These are phyloP conservation scores for Oplegnathus fasciatus DNA, from an alignment of 2,113 vertebrate species.

Conservation along the genomic window DNA sequence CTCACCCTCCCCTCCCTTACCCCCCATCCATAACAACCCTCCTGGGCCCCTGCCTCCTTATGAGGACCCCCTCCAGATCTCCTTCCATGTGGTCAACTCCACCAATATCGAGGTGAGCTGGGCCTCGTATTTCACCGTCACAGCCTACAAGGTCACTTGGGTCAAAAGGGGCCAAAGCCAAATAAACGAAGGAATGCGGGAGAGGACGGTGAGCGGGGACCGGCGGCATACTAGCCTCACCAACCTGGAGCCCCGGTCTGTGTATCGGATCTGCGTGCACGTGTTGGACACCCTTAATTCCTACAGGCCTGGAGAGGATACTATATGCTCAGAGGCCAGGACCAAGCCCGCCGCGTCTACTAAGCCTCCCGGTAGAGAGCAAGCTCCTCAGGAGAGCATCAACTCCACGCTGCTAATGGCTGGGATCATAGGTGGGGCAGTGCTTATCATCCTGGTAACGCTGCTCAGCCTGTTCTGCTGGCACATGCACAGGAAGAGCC, in stretches of 20 bases:
- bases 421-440: slow-evolving; percentile 93
- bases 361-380: slow-evolving; percentile 90
- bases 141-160: slow-evolving; percentile 96
- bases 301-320: slow-evolving; percentile 92
- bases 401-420: slow-evolving; percentile 95
- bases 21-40: slow-evolving; percentile 84
- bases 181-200: slow-evolving; percentile 92
- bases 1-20: slow-evolving; percentile 75
- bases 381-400: slow-evolving; percentile 90
- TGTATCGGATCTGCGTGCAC: slow-evolving; percentile 95
- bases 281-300: slow-evolving; percentile 93
- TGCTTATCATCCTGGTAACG: slow-evolving; percentile 92
- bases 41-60: slow-evolving; percentile 86
- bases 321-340: slow-evolving; percentile 87
- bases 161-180: slow-evolving; percentile 96
- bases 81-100: slow-evolving; percentile 92
- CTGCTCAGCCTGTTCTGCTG: slow-evolving; percentile 96
- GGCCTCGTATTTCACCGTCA: slow-evolving; percentile 92
- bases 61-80: slow-evolving; percentile 91
- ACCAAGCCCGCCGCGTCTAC: slow-evolving; percentile 89
- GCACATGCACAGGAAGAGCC: slow-evolving; percentile 98
- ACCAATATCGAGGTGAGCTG: slow-evolving; percentile 94
- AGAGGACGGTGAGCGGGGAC: slow-evolving; percentile 92
- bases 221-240: slow-evolving; percentile 89
- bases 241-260: slow-evolving; percentile 91